Conservation (phyloP, 37 sponge, comb jelly and placozoan species). For the Petrosia ficiformis region DNA sequence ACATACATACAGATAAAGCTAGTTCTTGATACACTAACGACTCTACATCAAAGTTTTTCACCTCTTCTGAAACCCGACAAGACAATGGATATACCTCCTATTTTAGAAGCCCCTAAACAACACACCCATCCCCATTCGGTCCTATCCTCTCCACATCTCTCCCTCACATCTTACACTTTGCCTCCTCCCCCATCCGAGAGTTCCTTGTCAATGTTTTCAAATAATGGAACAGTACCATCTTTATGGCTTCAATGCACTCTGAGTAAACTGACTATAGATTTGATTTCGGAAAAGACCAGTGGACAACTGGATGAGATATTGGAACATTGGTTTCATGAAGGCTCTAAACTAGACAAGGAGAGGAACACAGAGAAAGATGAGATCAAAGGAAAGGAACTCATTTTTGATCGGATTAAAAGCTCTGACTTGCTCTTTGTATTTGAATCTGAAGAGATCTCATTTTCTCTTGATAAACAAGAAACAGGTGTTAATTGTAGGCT, state of each 20-base stretch:
- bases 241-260: constrained; percentile 51
- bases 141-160: background rate
- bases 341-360: too few species aligned
- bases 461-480: constrained; percentile 53
- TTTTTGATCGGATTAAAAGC: background rate
- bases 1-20: too few species aligned
- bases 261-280: constrained; percentile 11
- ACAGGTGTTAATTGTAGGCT: constrained; percentile 17
- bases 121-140: background rate
- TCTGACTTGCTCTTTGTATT: background rate
- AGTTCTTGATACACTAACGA: too few species aligned
- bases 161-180: background rate
- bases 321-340: too few species aligned
- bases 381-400: too few species aligned
- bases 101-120: too few species aligned
- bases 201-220: constrained; percentile 12
- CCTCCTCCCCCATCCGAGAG: background rate
- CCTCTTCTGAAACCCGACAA: too few species aligned
- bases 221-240: constrained; percentile 11
- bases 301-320: background rate
- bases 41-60: too few species aligned
- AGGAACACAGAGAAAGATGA: background rate
- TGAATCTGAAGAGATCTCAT: constrained; percentile 40
- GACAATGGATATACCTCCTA: too few species aligned
- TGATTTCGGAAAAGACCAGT: constrained; percentile 9